These are phyloP conservation scores for Benthosema pterotum DNA, from an alignment of 2,797 vertebrate species.

Conservation along the genomic window DNA sequence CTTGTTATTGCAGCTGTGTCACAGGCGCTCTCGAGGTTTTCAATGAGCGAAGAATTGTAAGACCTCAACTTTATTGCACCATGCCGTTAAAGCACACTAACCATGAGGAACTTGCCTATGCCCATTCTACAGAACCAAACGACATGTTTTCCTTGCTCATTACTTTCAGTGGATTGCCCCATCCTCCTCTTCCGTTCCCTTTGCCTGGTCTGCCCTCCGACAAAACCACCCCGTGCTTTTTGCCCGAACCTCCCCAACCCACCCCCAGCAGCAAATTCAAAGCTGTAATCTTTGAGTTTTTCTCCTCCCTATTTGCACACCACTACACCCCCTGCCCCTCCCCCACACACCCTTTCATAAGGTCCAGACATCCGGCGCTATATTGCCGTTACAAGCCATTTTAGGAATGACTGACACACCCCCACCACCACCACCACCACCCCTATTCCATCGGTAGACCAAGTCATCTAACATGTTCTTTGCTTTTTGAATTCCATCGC, in stretches of 20 bases:
- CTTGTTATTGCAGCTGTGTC: conserved; percentile 83
- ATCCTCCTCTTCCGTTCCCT: conserved; percentile 67
- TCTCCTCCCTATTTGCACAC: conserved; percentile 25
- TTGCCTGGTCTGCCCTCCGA: conserved; percentile 76
- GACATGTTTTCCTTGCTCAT: conserved; percentile 69
- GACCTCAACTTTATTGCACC: conserved; percentile 80
- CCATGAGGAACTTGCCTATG: conserved; percentile 80
- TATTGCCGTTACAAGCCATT: conserved; percentile 73
- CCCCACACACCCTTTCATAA: conserved; percentile 46
- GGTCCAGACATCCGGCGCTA: conserved; percentile 76
- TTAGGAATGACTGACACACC: conserved; percentile 75
- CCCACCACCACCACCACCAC: no score
- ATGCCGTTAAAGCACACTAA: conserved; percentile 67
- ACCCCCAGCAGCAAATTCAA: conserved; percentile 63
- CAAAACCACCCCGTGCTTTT: conserved; percentile 54
- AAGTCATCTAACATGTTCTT: conserved; percentile 65
- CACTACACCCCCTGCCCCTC: conserved; percentile 32
- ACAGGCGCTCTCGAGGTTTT: conserved; percentile 82
- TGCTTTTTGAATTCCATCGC: conserved; percentile 66
- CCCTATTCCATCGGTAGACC: conserved; percentile 65
- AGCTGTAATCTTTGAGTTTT: conserved; percentile 61
- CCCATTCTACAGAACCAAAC: conserved; percentile 79
- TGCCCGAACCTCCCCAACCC: conserved; percentile 1
- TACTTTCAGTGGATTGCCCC: conserved; percentile 78
- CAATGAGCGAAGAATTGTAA: conserved; percentile 83